A percentile compares a stretch with the other conserved stretches of the same genome.
These are phyloP conservation scores for Laticauda colubrina DNA, from an alignment of 2,113 vertebrate genomes.

Conservation along the genomic window DNA sequence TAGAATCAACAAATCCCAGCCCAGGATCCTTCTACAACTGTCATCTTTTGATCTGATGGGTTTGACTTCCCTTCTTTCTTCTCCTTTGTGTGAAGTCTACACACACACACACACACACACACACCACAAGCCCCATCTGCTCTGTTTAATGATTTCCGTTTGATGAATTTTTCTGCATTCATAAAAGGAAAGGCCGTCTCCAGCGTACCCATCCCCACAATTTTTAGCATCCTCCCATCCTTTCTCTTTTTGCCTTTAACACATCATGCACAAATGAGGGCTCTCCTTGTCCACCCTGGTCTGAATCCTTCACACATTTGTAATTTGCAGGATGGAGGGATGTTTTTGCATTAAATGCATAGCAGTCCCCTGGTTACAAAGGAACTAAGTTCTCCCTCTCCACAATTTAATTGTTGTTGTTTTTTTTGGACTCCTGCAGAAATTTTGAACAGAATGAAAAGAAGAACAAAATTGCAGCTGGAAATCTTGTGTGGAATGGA, in stretches of 20 bases:
- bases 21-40: not conserved
- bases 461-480: constrained; percentile 53
- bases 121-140: constrained; percentile 68
- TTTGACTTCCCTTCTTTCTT: constrained; percentile 50
- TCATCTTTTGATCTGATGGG: constrained; percentile 36
- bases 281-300: constrained; percentile 31
- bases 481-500: constrained; percentile 50
- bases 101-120: not conserved
- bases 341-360: constrained; percentile 79
- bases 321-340: constrained; percentile 60
- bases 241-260: constrained; percentile 59
- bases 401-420: not conserved
- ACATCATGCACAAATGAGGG: constrained; percentile 39
- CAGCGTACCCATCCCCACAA: constrained; percentile 67
- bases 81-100: constrained; percentile 1
- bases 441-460: constrained; percentile 63
- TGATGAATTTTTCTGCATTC: constrained; percentile 74
- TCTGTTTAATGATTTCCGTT: constrained; percentile 75
- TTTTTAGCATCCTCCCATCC: constrained; percentile 61
- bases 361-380: constrained; percentile 79
- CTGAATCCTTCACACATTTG: constrained; percentile 60
- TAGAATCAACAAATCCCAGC: not conserved
- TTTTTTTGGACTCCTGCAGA: constrained; percentile 45
- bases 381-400: constrained; percentile 56
- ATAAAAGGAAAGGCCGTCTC: constrained; percentile 67